Evolutionary conservation across 2,888 invertebrate species (phyloP), one percentile per base, ranked within the genome.

Genomic region (Myopa tessellatipennis): DNA sequence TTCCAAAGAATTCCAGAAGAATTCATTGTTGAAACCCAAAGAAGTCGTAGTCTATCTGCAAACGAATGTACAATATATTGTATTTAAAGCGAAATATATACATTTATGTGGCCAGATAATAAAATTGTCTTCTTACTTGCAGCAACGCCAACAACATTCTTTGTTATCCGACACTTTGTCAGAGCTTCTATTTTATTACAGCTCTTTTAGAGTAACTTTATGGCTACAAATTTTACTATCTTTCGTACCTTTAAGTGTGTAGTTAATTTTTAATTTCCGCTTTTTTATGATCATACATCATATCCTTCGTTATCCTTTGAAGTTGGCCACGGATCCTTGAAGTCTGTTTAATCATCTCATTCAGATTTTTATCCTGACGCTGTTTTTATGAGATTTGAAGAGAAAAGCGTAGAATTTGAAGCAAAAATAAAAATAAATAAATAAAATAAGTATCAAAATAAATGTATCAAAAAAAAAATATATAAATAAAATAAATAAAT

Each of bases 261-360:
- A 70, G 55, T 52, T 55, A n/a, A 55, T 55, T 55, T 36, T 55
- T 70, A 55, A 45, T 70, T 70, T 26, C 4, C 55, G 14, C 55
- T 4, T 16, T 70, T 55, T 70, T 34, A 70, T 52, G 10, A 70
- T 52, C 52, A 7, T 34, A 34, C 12, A 52, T 69, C 26, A 14
- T 69, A 50, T 18, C 52, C 14, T 70, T 14, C 34, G 52, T 16
- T 36, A 55, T 70, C 12, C 45, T 10, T 45, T 45, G 3, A 10
- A 2, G 3, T 45, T 45, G 45, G 10, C 3, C 45, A 45, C 6
- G 7, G 6, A 2, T 45, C 10, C 10, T 45, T 26, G 2, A 26
- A 26, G 26, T 26, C 26, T 26, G 26, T 26, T 26, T 26, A 26
- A 26, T 26, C 26, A 26, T 26, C 26, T 26, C 26, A 26, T 26